phyloP scores from a whole-genome alignment of 2,113 vertebrate genomes.

The Atrichornis clamosus region DNA sequence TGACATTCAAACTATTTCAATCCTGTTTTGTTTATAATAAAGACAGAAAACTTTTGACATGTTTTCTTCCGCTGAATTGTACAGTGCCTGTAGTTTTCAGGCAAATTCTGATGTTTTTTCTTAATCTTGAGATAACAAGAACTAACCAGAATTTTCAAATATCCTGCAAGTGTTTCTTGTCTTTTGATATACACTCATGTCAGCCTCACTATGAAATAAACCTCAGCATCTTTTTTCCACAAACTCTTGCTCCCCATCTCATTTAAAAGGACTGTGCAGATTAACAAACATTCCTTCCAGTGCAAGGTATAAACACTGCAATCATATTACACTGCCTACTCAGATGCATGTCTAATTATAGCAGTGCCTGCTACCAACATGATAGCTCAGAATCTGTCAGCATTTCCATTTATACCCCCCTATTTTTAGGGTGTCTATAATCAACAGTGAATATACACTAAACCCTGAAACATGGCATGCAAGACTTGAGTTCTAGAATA shows the following conservation, averaged over 20 bases:
- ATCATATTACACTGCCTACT: slow-evolving; percentile 11
- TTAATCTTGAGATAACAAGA: background rate
- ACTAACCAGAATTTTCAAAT: slow-evolving; percentile 21
- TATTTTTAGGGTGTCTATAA: slow-evolving; percentile 34
- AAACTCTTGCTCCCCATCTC: background rate
- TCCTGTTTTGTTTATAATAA: background rate
- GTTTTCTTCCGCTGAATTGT: background rate
- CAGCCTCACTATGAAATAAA: slow-evolving; percentile 15
- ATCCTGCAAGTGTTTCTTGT: background rate
- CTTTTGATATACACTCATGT: background rate
- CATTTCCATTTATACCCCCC: slow-evolving; percentile 1
- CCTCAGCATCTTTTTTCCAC: background rate
- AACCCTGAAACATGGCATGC: background rate
- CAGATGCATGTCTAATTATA: slow-evolving; percentile 41
- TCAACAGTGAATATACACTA: background rate
- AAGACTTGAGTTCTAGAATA: background rate
- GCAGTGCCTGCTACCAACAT: background rate
- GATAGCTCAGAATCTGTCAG: background rate
- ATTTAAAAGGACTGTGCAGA: slow-evolving; percentile 25
- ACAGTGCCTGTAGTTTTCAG: background rate
- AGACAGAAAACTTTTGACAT: background rate
- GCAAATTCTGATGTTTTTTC: background rate
- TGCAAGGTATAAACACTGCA: background rate
- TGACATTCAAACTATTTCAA: background rate
- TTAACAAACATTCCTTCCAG: slow-evolving; percentile 42